These are phyloP conservation scores for Brachionus sp. DNA, from an alignment of 1,140 invertebrate species.

Conservation along the genomic window DNA sequence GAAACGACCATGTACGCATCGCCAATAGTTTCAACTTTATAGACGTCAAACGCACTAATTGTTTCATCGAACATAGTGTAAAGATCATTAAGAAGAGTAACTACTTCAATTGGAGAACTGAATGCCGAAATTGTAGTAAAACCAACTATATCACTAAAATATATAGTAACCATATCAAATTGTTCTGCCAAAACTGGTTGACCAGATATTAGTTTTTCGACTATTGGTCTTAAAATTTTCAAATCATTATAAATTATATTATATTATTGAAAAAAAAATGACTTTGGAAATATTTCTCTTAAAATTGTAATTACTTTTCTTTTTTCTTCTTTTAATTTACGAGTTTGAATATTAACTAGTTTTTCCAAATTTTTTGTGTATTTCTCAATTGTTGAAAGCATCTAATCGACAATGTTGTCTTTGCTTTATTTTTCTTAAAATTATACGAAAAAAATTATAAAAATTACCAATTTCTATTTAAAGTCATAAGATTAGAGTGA, in stretches of 20 bases:
- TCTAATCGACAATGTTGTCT: slow-evolving; percentile 87
- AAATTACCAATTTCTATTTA: slow-evolving; percentile 73
- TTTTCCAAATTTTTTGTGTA: slow-evolving; percentile 90
- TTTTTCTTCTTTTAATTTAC: slow-evolving; percentile 84
- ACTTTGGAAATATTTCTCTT: slow-evolving; percentile 84
- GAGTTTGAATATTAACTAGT: slow-evolving; percentile 78
- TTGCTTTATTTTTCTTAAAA: no score
- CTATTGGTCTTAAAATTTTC: slow-evolving; percentile 68
- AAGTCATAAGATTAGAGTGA: slow-evolving; percentile 75
- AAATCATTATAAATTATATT: background rate
- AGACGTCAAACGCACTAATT: slow-evolving; percentile 72
- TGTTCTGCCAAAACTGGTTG: slow-evolving; percentile 79
- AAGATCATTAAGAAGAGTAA: slow-evolving; percentile 40
- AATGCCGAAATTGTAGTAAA: slow-evolving; percentile 93
- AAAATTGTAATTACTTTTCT: slow-evolving; percentile 86
- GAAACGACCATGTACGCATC: slow-evolving; percentile 57
- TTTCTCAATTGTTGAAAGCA: slow-evolving; percentile 92
- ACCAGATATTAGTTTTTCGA: slow-evolving; percentile 79
- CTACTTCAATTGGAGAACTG: slow-evolving; percentile 80
- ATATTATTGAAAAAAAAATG: slow-evolving; percentile 48
- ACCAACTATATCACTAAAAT: slow-evolving; percentile 97
- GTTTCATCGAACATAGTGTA: slow-evolving; percentile 51
- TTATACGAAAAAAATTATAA: slow-evolving; percentile 2
- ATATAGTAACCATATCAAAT: slow-evolving; percentile 76
- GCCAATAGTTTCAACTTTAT: slow-evolving; percentile 63